Percentiles rank a stretch among this genome's conserved stretches.
Conservation (phyloP, 2,113 vertebrate species). For the Bufo bufo region DNA sequence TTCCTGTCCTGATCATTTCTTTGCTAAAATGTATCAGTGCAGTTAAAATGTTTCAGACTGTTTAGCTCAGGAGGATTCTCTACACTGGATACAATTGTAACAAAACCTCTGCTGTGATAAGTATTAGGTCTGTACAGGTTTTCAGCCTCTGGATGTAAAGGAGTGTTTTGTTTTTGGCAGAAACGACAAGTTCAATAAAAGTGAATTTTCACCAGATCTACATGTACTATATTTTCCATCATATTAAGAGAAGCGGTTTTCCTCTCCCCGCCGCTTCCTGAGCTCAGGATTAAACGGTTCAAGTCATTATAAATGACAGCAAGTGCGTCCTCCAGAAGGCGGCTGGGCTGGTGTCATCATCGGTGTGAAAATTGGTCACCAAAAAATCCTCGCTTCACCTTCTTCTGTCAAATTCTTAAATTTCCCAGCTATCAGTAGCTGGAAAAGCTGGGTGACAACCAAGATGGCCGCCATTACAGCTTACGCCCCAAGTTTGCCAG, state of each 20-base stretch:
- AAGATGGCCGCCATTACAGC: background rate
- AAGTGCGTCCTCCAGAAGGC: background rate
- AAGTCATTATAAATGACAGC: background rate
- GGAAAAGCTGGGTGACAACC: background rate
- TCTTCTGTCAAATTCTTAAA: no score
- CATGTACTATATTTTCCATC: background rate
- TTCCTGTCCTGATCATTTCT: no score
- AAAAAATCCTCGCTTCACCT: background rate
- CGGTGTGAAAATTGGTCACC: background rate
- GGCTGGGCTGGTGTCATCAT: background rate
- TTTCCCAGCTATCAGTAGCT: background rate
- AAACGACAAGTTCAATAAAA: background rate
- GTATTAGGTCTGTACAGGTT: no score
- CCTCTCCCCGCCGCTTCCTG: background rate
- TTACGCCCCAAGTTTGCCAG: no score
- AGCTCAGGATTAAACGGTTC: background rate
- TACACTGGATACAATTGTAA: no score
- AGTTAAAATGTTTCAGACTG: no score
- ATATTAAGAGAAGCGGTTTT: background rate
- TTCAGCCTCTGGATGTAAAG: no score
- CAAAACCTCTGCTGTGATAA: no score
- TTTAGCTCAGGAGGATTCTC: no score
- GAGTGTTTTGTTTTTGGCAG: background rate
- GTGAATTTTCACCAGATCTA: background rate
- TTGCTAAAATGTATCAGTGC: no score